Base-by-base conservation (phyloP, 2,888 invertebrate species). In the Elaeidobius kamerunicus region DNA sequence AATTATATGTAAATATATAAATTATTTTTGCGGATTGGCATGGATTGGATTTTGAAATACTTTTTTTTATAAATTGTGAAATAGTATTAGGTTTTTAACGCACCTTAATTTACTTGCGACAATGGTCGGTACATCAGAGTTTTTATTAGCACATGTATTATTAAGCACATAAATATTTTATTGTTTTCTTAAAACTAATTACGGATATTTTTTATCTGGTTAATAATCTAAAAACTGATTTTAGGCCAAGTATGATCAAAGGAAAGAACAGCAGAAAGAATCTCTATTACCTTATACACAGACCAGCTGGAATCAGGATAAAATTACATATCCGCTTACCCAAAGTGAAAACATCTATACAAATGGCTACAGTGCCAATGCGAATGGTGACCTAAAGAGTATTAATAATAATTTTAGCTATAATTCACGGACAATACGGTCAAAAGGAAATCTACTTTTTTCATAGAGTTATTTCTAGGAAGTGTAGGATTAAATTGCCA, bases 171-270 rank as follows among this genome's bases (percentile, higher is more conserved):
- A n/a, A n/a, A n/a, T n/a, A n/a, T n/a, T n/a, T n/a, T n/a, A n/a
- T n/a, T n/a, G n/a, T n/a, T n/a, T n/a, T n/a, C n/a, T n/a, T n/a
- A n/a, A n/a, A n/a, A n/a, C n/a, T n/a, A n/a, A n/a, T n/a, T n/a
- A n/a, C n/a, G n/a, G n/a, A n/a, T n/a, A n/a, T n/a, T n/a, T n/a
- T n/a, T n/a, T n/a, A n/a, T n/a, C n/a, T n/a, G n/a, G n/a, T n/a
- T n/a, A n/a, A n/a, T n/a, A n/a, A n/a, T n/a, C n/a, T n/a, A n/a
- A n/a, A n/a, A n/a, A 35, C 34, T 20, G 11, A 61, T 72, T 71
- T 55, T 65, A 82, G 82, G 87, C 86, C 1, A 87, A 87, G 69
- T 86, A 84, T 62, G 82, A 87, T 64, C 80, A 85, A 32, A 77
- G 78, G 62, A 68, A 73, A 50, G 71, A 71, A 4, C 75, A 77